phyloP scores from a whole-genome alignment of 1,140 invertebrate genomes.

The Microplitis demolitor region DNA sequence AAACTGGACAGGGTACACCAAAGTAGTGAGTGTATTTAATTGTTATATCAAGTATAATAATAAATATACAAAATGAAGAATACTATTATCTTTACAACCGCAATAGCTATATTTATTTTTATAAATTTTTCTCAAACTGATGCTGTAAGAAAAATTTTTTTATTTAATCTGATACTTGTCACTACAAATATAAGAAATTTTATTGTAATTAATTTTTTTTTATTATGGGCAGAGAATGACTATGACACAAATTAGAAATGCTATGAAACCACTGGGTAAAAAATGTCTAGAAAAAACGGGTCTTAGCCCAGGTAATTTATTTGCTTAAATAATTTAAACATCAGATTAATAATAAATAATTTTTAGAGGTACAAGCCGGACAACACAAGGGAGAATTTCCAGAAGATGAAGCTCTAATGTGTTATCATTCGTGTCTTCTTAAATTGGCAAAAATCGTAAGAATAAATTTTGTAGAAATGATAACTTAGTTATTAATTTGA shows the following conservation, averaged over 20 bases:
- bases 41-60: too few relatives aligned
- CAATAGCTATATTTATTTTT: too few relatives aligned
- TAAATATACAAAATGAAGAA: too few relatives aligned
- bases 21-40: too few relatives aligned
- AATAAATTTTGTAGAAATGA: too few relatives aligned
- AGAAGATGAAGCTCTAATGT: constrained; percentile 21
- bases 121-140: too few relatives aligned
- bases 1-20: too few relatives aligned
- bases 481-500: too few relatives aligned
- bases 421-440: constrained; percentile 30
- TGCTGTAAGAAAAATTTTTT: too few relatives aligned
- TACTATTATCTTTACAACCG: too few relatives aligned
- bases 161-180: too few relatives aligned
- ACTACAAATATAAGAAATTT: too few relatives aligned
- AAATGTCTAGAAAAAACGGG: constrained; percentile 1
- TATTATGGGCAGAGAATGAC: constrained; percentile 16
- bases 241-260: constrained; percentile 12
- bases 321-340: background rate
- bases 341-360: background rate
- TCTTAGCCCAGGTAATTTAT: constrained; percentile 2
- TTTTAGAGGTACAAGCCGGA: constrained; percentile 25
- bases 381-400: constrained; percentile 27
- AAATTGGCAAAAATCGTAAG: constrained; percentile 24
- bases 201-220: background rate
- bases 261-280: background rate